Evolutionary conservation across 2,888 invertebrate genomes (phyloP), one percentile per base, ranked within the genome.

Genomic region (Pycnomerus fuliginosus): DNA sequence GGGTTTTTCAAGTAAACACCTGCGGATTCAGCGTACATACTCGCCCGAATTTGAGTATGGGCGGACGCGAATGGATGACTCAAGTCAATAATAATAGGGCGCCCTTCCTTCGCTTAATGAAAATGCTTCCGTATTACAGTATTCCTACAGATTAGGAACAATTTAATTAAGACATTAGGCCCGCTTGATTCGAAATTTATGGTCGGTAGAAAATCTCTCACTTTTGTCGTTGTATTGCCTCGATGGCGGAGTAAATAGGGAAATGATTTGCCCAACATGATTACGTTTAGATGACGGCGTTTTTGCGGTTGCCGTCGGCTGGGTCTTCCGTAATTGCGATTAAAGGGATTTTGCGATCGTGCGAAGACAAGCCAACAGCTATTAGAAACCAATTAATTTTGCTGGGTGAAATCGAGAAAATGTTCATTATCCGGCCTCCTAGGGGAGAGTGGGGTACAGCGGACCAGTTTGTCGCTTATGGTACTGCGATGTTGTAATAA

Each of bases 211-310:
- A 34, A 34, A 34, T 34, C 25, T 25, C 34, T 24, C n/a, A n/a
- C n/a, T n/a, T n/a, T 4, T 14, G 10, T 24, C 3, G 10, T 10
- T 10, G 25, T 36, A 27, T 36, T 36, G 20, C 20, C 8, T 20
- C n/a, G 20, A 20, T 20, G 23, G 29, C 24, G 34, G 30, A 15
- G 44, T 50, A 55, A 55, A 58, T 53, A 53, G 50, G 53, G 53
- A 58, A 59, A 59, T 56, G 54, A 58, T 61, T 58, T 56, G 56
- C 60, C 55, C 59, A 58, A 61, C 55, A 52, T 55, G 59, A 61
- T 61, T 61, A 58, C 58, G 48, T 58, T 58, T 54, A 52, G 53
- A 56, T 56, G 57, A 48, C 54, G 55, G 44, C 55, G 57, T 58
- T 60, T 60, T 58, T 59, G 56, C 47, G 40, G 48, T 44, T 42